Base-by-base conservation (phyloP, 2,113 vertebrate species). In the Hemicordylus capensis region DNA sequence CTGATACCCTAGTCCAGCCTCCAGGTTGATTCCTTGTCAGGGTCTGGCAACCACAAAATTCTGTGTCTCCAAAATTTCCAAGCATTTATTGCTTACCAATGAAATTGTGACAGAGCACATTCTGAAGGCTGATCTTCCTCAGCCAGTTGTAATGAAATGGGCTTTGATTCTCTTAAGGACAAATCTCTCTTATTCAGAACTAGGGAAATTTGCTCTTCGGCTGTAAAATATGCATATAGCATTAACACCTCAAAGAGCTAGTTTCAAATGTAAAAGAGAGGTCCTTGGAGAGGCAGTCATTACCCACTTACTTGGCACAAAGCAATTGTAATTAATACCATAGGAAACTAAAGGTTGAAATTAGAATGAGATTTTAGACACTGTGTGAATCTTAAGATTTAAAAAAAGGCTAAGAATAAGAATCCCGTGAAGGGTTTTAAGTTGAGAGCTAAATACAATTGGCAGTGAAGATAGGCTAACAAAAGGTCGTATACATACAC, bases 301-400 rank as follows among this genome's bases (percentile, higher is more conserved):
- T 89, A 81, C 51, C 88, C 79, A 83, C 54, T 87, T 70, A 87
- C 75, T 83, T 79, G 85, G 79, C 66, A 86, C 64, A 91, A 84
- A 90, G 87, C 77, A 83, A 19, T 80, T 88, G 77, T 81, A 89
- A 88, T 89, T 94, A 92, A 84, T 84, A 91, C 58, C 54, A 83
- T 76, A 81, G 76, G 59, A 90, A 93, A 90, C 69, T 80, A 84
- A 39, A 88, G 90, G 77, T 75, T 88, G 84, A 91, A 94, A 90
- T 92, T 88, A 82, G 89, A 83, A 92, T 81, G 24, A 87, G 59
- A 87, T 92, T 92, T 87, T 87, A 84, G 63, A 86, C 85, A 86
- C 86, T 85, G 88, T 51, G 89, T 76, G 81, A 88, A 89, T 87
- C 66, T 64, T 72, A 6, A 86, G 75, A 89, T 92, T 59, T 54